Percentiles rank a stretch among this genome's conserved stretches.
Evolutionary conservation across 2,888 invertebrate genomes (phyloP).

Genomic region (Rhaphigaster nebulosa): DNA sequence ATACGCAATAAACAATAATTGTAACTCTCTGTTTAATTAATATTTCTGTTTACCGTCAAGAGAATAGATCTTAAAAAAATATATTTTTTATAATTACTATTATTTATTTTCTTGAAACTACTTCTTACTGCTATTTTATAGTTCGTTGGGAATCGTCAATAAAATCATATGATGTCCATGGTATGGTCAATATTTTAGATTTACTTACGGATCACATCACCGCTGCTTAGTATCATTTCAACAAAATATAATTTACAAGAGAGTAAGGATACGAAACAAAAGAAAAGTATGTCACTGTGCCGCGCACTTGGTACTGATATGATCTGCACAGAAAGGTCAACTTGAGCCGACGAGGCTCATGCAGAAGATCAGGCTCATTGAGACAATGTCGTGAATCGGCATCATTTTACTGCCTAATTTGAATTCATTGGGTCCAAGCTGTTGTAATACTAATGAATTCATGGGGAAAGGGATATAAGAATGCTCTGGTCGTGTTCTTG

Average conservation of each 20-base stretch:
- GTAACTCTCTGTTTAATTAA: too few species aligned
- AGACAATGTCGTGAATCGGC: background rate
- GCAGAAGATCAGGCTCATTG: background rate
- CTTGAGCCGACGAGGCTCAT: background rate
- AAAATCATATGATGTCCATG: too few species aligned
- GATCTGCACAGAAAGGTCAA: background rate
- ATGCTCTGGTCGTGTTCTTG: background rate
- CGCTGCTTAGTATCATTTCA: background rate
- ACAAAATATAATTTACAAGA: background rate
- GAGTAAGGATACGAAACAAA: background rate
- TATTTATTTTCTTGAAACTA: too few species aligned
- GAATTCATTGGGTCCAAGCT: background rate
- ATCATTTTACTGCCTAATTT: background rate
- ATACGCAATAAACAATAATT: too few species aligned
- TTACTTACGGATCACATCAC: background rate
- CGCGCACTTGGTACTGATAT: background rate
- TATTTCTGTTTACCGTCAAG: too few species aligned
- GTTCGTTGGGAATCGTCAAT: too few species aligned
- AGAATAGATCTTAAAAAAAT: too few species aligned
- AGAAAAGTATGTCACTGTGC: background rate
- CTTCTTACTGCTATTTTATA: too few species aligned
- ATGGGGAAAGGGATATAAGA: background rate
- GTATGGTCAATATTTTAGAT: too few species aligned
- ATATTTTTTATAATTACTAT: too few species aligned
- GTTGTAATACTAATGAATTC: constrained; percentile 35